Evolutionary conservation across 1,140 invertebrate species (phyloP).

Genomic region (Diorhabda elongata): DNA sequence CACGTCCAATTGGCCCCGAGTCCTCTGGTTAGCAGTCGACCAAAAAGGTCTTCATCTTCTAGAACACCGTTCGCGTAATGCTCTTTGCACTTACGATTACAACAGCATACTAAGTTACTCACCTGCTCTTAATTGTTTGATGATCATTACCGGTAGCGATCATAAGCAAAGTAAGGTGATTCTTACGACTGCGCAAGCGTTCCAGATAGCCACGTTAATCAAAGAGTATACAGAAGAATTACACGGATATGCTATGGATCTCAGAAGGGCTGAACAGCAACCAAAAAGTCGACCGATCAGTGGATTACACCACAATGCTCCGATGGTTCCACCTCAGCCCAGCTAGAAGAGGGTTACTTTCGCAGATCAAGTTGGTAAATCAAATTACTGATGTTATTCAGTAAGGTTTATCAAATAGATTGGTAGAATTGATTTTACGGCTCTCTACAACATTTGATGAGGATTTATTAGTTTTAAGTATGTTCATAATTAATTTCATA

Average conservation of each 20-base stretch:
- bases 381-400: conserved; percentile 25
- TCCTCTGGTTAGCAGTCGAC: conserved; percentile 88
- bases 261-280: conserved; percentile 34
- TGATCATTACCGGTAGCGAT: conserved; percentile 83
- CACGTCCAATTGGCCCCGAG: conserved; percentile 89
- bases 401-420: not conserved
- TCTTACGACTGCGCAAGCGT: conserved; percentile 54
- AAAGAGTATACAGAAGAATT: conserved; percentile 85
- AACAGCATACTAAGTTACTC: conserved; percentile 81
- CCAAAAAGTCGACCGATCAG: conserved; percentile 47
- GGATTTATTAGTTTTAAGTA: too few relatives aligned
- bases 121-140: conserved; percentile 81
- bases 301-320: conserved; percentile 49
- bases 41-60: conserved; percentile 89
- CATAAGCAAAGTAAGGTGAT: conserved; percentile 85
- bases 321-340: conserved; percentile 48
- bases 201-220: conserved; percentile 90
- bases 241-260: conserved; percentile 46
- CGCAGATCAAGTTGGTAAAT: conserved; percentile 44
- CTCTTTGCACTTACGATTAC: conserved; percentile 86
- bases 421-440: not conserved
- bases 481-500: too few relatives aligned
- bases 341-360: conserved; percentile 50
- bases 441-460: too few relatives aligned
- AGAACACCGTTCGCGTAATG: conserved; percentile 80